Conservation (phyloP, 92 coral and sea anemone species). For the Paramuricea clavata region DNA sequence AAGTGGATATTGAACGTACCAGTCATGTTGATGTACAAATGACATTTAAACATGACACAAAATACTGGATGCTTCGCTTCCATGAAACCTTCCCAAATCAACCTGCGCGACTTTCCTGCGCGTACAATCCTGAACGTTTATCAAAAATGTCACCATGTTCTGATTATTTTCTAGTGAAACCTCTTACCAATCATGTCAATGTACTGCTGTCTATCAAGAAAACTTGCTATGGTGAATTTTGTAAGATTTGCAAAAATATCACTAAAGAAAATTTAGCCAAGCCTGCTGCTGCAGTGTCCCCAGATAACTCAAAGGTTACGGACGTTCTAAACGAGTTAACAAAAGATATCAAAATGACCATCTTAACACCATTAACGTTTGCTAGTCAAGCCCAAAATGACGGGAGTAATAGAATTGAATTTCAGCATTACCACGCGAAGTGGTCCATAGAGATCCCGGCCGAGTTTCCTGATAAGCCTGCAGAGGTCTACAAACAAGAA, state of each 20-base stretch:
- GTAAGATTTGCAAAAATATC: background rate
- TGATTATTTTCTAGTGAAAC: background rate
- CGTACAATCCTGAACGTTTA: background rate
- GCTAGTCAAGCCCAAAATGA: background rate
- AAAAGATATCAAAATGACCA: background rate
- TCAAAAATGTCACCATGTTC: background rate
- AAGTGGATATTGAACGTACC: background rate
- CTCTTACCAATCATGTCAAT: background rate
- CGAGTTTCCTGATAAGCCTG: constrained; percentile 8
- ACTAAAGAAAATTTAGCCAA: background rate
- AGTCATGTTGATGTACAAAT: background rate
- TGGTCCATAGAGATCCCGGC: constrained; percentile 1
- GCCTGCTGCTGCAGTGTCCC: background rate
- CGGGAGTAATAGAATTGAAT: background rate
- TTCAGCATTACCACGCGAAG: background rate
- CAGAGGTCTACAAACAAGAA: background rate
- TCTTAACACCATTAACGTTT: background rate
- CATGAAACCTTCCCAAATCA: background rate
- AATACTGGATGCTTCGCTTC: background rate
- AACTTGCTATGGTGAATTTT: background rate
- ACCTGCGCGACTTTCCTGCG: background rate
- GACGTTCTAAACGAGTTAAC: background rate
- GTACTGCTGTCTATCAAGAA: background rate
- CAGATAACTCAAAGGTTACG: background rate
- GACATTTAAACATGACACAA: background rate